A percentile compares a stretch with the other conserved stretches of the same genome.
Evolutionary conservation across 2,797 vertebrate species (phyloP).

Genomic region (Enteromius thamalakanensis): DNA sequence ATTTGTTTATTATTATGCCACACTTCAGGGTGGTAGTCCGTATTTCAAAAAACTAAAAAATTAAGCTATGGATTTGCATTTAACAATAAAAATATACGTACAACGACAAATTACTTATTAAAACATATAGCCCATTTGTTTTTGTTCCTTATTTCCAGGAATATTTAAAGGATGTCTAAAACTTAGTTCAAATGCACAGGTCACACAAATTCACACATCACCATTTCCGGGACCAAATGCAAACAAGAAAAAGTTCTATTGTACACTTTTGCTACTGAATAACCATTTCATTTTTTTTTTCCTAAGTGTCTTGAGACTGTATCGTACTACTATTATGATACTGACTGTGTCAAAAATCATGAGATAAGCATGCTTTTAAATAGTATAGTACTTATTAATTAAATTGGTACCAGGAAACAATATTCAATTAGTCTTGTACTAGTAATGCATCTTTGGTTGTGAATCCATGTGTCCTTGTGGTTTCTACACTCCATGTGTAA

Average conservation of each 20-base stretch:
- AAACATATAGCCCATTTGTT: neutral
- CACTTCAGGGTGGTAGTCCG: neutral
- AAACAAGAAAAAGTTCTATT: neutral
- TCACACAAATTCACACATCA: neutral
- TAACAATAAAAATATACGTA: neutral
- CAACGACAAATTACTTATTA: neutral
- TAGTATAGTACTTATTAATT: neutral
- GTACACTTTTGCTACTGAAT: neutral
- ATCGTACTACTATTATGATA: neutral
- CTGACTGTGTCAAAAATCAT: neutral
- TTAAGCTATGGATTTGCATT: neutral
- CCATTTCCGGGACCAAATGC: neutral
- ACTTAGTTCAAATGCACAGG: neutral
- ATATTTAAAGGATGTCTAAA: neutral
- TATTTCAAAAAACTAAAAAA: neutral
- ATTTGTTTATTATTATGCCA: neutral
- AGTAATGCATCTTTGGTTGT: neutral
- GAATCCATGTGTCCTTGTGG: slow-evolving; percentile 35
- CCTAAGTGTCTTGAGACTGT: neutral
- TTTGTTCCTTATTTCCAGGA: neutral
- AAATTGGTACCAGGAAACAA: neutral
- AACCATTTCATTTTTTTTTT: neutral
- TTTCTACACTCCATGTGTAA: slow-evolving; percentile 21
- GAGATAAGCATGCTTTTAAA: neutral
- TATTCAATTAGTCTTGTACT: neutral